Base-by-base conservation (phyloP, 35 echinoderm and acorn worm genomes). In the Heliocidaris tuberculata region DNA sequence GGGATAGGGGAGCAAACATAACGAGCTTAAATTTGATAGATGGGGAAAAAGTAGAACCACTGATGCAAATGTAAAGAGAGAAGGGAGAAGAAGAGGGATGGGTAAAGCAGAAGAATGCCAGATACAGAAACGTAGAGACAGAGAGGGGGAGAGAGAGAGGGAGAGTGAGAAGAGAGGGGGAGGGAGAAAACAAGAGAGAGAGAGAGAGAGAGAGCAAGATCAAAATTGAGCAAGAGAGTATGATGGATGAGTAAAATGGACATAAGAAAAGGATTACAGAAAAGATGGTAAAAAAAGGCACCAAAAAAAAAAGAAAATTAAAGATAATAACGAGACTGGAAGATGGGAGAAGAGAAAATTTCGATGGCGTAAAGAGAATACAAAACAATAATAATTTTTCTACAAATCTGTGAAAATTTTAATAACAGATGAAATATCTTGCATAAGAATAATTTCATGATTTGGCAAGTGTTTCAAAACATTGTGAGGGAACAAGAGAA, bases 21-120 rank as follows among this genome's bases (percentile, higher is more conserved):
- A 89, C 32, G 47, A 89, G 87, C 87, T 89, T 89, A 89, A 89
- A 32, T 89, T 89, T 89, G 87, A 89, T 89, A 89, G 87, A 89
- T 42, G 87, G 32, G 47, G 87, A 24, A 89, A 48, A 89, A 48
- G 47, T 31, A 48, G 31, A 89, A 47, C 31, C 31, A 7, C 29
- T 89, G 87, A 89, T 89, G 87, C 87, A 47, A 48, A 89, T 13
- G 13, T 17, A 48, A 89, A 31, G 87, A 89, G 8, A 89, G 15
- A 31, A n/a, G 10, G 32, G n/a, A n/a, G n/a, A 15, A 24, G 87
- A 32, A 27, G 70, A 19, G 70, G n/a, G 31, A 89, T 89, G 87
- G 31, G 32, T 32, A 15, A 48, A 16, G 31, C 6, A 78, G 65
- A 78, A 78, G 65, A n/a, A 78, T 21, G 21, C 35, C 35, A 19